Conservation (phyloP, 2,797 vertebrate species). For the Eutrigla gurnardus region DNA sequence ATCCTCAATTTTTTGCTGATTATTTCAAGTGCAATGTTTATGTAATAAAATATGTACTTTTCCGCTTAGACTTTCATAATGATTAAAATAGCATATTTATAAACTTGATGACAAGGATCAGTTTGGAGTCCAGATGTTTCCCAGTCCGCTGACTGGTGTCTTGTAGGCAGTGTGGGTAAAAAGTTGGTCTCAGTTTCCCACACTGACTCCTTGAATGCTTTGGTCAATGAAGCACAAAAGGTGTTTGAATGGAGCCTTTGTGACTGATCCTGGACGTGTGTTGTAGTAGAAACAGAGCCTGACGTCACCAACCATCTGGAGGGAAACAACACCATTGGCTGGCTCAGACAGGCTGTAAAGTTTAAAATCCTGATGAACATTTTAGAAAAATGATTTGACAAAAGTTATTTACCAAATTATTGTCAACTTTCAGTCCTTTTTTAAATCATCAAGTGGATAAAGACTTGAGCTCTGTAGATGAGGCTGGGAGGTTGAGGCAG, state of each 20-base stretch:
- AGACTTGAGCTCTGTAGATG: not conserved
- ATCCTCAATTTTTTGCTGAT: too few species aligned
- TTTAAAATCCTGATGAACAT: not conserved
- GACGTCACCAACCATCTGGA: conserved; percentile 69
- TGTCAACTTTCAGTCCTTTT: not conserved
- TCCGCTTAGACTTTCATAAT: too few species aligned
- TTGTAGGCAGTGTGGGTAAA: not conserved
- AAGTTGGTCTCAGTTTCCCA: conserved; percentile 11
- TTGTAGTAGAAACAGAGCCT: conserved; percentile 28
- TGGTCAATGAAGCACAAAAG: conserved; percentile 54
- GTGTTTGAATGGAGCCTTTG: conserved; percentile 18
- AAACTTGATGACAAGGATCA: not conserved
- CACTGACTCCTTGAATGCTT: conserved; percentile 20
- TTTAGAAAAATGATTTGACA: not conserved
- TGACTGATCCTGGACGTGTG: conserved; percentile 40
- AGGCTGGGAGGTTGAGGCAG: not conserved
- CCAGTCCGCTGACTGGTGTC: conserved; percentile 6
- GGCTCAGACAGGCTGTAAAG: not conserved
- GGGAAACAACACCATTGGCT: conserved; percentile 40
- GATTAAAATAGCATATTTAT: not conserved
- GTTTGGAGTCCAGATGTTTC: not conserved
- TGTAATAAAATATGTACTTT: too few species aligned
- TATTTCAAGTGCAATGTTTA: too few species aligned
- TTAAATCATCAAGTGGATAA: not conserved
- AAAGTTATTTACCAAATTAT: not conserved